Evolutionary conservation across 2,888 invertebrate genomes (phyloP).

Genomic region (Nomada fucata): DNA sequence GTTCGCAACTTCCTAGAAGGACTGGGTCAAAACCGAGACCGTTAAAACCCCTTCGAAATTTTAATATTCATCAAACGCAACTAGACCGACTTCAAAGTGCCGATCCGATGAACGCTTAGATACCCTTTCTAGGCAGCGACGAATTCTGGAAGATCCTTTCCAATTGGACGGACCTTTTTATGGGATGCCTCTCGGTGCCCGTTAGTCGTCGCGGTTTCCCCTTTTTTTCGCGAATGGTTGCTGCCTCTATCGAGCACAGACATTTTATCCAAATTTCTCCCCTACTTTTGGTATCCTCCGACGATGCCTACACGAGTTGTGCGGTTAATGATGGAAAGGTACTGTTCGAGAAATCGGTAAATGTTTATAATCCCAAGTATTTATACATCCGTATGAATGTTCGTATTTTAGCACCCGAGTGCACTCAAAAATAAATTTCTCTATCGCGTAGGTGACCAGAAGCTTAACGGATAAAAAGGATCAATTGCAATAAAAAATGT

Average conservation of each 20-base stretch:
- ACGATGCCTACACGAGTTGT: not conserved
- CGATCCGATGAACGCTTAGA: conserved; percentile 21
- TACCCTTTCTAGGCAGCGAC: conserved; percentile 17
- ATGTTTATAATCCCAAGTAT: too few species aligned
- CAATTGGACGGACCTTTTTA: conserved; percentile 48
- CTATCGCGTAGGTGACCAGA: too few species aligned
- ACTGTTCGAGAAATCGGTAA: too few species aligned
- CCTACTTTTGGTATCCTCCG: not conserved
- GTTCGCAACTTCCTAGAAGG: conserved; percentile 51
- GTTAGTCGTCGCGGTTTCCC: conserved; percentile 7
- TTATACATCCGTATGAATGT: too few species aligned
- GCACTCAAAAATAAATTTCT: too few species aligned
- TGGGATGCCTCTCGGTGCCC: conserved; percentile 2
- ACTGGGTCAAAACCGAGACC: conserved; percentile 41
- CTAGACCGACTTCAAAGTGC: conserved; percentile 44
- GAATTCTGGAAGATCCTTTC: conserved; percentile 43
- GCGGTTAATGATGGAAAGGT: not conserved
- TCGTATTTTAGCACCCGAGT: too few species aligned
- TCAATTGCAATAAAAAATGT: too few species aligned
- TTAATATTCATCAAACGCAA: conserved; percentile 63
- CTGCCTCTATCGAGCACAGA: not conserved
- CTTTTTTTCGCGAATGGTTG: not conserved
- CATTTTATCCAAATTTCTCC: not conserved
- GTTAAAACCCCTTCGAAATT: conserved; percentile 34
- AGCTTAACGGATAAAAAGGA: too few species aligned